Evolutionary conservation across 1,140 invertebrate genomes (phyloP), one percentile per base, ranked within the genome.

Genomic region (Trichonephila clavipes): DNA sequence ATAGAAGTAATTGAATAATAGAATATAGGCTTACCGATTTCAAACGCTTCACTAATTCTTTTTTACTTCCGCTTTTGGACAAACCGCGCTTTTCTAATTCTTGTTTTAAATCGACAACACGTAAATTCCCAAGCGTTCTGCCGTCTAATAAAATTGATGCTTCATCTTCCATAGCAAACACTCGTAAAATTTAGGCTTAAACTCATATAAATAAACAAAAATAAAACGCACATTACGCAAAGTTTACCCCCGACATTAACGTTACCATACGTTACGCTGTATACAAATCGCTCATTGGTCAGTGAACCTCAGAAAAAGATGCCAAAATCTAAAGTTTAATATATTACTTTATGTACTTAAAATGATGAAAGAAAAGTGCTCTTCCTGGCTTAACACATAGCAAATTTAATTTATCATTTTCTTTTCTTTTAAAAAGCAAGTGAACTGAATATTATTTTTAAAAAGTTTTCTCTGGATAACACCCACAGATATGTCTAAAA

Each of bases 51-150:
- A 96, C 94, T 14, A 97, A 95, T 59, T 96, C 96, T 91, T 96
- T 96, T 95, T 97, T 97, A 51, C 96, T 96, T 28, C 97, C 97
- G 62, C 96, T 96, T 95, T 96, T 97, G 88, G 96, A 96, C 21
- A 97, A 94, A 34, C 96, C 96, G 58, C 96, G 95, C 94, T 96
- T 96, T 92, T 97, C 96, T 88, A 97, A 95, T 95, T 97, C 96
- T 72, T 95, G 95, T 95, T 96, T 96, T 44, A 97, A 95, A 95
- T 97, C 97, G 77, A 96, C 96, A 69, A 97, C 97, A 85, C 96
- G 95, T 64, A 97, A 95, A 93, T 96, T 95, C 12, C 94, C 94
- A 58, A 97, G 92, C 3, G 94, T 94, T 94, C 95, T 95, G 16
- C 95, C 95, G n/a, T 95, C 95, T 59, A 94, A 85, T 44, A 88